Base-by-base conservation (phyloP, 2,888 invertebrate genomes). In the Stomorhina lunata region DNA sequence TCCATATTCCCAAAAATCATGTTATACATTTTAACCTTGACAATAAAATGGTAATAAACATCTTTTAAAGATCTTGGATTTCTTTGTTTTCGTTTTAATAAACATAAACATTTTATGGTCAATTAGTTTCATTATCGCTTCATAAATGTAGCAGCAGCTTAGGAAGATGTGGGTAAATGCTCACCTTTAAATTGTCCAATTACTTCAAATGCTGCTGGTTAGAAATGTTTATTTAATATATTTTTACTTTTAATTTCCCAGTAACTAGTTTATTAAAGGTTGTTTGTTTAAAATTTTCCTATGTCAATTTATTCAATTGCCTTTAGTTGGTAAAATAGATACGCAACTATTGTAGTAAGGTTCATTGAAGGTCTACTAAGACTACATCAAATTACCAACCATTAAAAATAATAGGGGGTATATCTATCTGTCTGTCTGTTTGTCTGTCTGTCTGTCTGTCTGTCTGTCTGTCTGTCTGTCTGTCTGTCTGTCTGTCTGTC, bases 21-120 rank as follows among this genome's bases (percentile, higher is more conserved):
- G 45, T 45, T 57, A 22, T 22, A 34, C 27, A 59, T 61, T 34
- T 50, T 27, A 43, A 27, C 45, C 50, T 61, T 61, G 48, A 72
- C 12, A 25, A 7, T 65, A 10, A 43, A 32, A 65, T 4, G 2
- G n/a, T n/a, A n/a, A n/a, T n/a, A 63, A 63, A 17, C 4, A 29
- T 10, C 32, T 20, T 55, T 29, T 29, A n/a, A n/a, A n/a, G n/a
- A n/a, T n/a, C n/a, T 9, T 29, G 12, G 10, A 3, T 9, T 3
- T 29, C 17, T 55, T 32, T 34, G 10, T n/a, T n/a, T n/a, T n/a
- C n/a, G n/a, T n/a, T n/a, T n/a, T n/a, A n/a, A n/a, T n/a, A n/a
- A n/a, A n/a, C n/a, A n/a, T n/a, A 12, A n/a, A 4, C 17, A 55
- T 32, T 55, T 55, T 55, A 32, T 65, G 45, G 12, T 20, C 48